These are phyloP conservation scores for Gibbula magus DNA, from an alignment of 2,888 invertebrate genomes.

Conservation along the genomic window DNA sequence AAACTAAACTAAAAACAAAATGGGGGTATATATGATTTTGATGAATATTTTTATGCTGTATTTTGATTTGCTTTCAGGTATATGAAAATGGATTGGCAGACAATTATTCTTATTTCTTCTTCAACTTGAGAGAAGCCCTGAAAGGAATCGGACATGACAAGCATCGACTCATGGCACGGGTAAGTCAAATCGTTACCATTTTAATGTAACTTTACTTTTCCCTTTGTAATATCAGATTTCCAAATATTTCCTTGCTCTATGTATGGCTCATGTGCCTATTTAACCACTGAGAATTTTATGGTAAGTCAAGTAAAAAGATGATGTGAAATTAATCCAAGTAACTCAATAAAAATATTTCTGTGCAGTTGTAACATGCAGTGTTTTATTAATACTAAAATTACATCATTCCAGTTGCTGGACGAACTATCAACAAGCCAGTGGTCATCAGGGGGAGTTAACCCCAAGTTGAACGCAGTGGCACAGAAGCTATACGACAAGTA, in stretches of 20 bases:
- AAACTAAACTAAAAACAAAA: no score
- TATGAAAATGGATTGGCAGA: conserved; percentile 71
- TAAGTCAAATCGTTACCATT: conserved; percentile 33
- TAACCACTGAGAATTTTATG: no score
- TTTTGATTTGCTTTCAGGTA: conserved; percentile 57
- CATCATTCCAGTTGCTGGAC: conserved; percentile 67
- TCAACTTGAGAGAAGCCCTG: conserved; percentile 70
- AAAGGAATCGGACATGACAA: conserved; percentile 60
- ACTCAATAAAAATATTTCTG: no score
- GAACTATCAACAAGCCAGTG: conserved; percentile 57
- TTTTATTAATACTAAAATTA: no score
- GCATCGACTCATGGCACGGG: conserved; percentile 54
- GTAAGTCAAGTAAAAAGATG: no score
- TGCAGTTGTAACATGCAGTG: no score
- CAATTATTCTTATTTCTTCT: conserved; percentile 64
- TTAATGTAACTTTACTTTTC: not conserved
- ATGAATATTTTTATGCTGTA: no score
- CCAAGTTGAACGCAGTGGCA: conserved; percentile 67
- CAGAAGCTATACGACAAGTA: conserved; percentile 67
- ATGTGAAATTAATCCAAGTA: no score
- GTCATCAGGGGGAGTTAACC: conserved; percentile 53
- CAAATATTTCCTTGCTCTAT: no score
- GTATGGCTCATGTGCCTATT: no score
- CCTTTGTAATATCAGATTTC: no score
- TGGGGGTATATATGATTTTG: no score